Base-by-base conservation (phyloP, 2,888 invertebrate genomes). In the Macrosoma leucophasiata region DNA sequence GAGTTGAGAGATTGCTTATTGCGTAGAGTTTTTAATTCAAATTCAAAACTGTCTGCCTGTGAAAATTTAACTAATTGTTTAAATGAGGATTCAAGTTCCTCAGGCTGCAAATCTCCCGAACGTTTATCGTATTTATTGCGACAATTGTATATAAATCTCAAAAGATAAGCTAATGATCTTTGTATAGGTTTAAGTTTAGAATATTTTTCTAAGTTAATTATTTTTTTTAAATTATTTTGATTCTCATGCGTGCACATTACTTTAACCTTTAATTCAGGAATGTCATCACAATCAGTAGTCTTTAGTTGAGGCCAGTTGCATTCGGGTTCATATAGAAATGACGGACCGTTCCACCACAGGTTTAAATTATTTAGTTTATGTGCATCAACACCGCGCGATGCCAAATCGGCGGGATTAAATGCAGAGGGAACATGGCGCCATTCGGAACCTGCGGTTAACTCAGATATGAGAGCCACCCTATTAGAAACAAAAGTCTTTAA, bases 301-400 rank as follows among this genome's bases (percentile, higher is more conserved):
- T n/a, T n/a, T n/a, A n/a, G n/a, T n/a, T n/a, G n/a, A n/a, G 41
- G 41, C 41, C 38, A 41, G 1, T 10, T 3, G 6, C 15, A 13
- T 2, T 18, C 19, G 8, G 17, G 21, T 3, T 25, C 7, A 14
- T 28, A 8, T 13, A 43, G 6, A 13, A 39, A 43, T 2, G 8
- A 10, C 6, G 43, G 43, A 17, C 43, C 40, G 2, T 14, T 9
- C 38, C 43, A 43, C 37, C 40, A 43, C 13, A 36, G 2, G 9
- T 23, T 14, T 3, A 31, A 6, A 2, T 22, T 7, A 4, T 30
- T n/a, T 4, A 36, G 18, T 1, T 6, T 3, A 0, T 12, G 21
- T 9, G 12, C 9, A 3, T 33, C 17, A 7, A 44, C 30, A 1
- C 44, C 44, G 5, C 44, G 38, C 1, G 36, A 34, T 3, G 35